Evolutionary conservation across 2,113 vertebrate species (phyloP), one percentile per base, ranked within the genome.

Genomic region (Tychaedon coryphoeus): DNA sequence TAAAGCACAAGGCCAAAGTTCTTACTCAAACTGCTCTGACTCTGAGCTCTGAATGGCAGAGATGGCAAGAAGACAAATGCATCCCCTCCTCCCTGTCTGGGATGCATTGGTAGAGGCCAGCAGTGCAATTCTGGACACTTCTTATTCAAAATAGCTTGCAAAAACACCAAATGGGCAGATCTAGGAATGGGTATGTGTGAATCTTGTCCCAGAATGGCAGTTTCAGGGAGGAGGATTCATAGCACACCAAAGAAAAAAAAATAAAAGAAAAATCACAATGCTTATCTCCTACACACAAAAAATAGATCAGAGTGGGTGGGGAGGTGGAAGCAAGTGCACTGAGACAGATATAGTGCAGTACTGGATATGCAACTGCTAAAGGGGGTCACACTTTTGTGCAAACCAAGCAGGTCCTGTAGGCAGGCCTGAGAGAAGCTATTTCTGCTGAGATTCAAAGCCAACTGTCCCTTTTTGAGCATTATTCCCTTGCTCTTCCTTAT

Each of bases 281-380:
- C 61, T 83, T 83, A 40, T 77, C 0, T 1, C 88, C 86, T 74
- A 71, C 88, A 71, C 14, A 54, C 5, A 40, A 40, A 92, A 94
- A 90, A 73, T 83, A 88, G 91, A 83, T 74, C 26, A 51, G 75
- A 64, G 75, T 88, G 75, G 79, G 91, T 53, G 87, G 79, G 43
- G 86, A 77, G 67, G 60, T 83, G 56, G 71, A 92, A 92, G 47
- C 20, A 93, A 93, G 24, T 33, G 84, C 71, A 34, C 56, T 31
- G 78, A 80, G 82, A 64, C 1, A 4, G 73, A 76, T 56, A 66
- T 6, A 77, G 72, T 47, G 43, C 9, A 43, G 64, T 25, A 23
- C 42, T 77, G 64, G 88, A 64, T 77, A 64, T 77, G 60, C 11
- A 84, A 16, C 60, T 90, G 75, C 72, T 80, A 47, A 79, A 76